These are phyloP conservation scores for Gorilla gorilla DNA, from an alignment of 2,113 vertebrate species.

Conservation along the genomic window DNA sequence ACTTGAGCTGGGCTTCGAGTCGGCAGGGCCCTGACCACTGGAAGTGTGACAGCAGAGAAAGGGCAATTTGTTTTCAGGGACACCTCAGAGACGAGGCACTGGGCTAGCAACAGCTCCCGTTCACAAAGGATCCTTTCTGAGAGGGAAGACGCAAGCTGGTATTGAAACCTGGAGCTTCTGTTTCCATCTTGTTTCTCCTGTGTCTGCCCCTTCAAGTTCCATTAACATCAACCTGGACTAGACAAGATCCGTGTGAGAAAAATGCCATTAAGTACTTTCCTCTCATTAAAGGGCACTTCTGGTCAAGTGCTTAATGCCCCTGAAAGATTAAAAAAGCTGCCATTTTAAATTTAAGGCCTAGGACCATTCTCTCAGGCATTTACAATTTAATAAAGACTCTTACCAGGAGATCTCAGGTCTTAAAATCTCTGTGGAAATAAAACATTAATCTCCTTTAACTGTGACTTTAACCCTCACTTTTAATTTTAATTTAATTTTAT, in stretches of 20 bases:
- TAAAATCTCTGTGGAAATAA: conserved; percentile 69
- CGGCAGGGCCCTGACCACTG: background rate
- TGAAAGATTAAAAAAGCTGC: background rate
- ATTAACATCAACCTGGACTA: background rate
- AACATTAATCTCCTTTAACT: conserved; percentile 79
- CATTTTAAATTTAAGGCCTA: background rate
- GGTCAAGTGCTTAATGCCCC: background rate
- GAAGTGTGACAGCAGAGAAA: background rate
- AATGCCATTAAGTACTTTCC: background rate
- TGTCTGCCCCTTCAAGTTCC: background rate
- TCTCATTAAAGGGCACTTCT: background rate
- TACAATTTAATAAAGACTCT: conserved; percentile 61
- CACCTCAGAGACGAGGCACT: accelerated
- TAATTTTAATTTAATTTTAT: conserved; percentile 69
- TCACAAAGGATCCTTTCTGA: background rate
- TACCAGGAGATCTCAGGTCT: conserved; percentile 57
- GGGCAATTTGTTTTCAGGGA: background rate
- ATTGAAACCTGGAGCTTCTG: too few relatives aligned
- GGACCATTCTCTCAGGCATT: conserved; percentile 7
- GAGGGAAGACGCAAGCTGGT: accelerated
- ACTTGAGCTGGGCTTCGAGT: background rate
- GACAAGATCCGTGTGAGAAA: accelerated
- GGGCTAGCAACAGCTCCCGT: background rate
- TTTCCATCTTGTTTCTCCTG: background rate
- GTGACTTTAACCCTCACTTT: conserved; percentile 74